These are phyloP conservation scores for Drosophila rubida DNA, from an alignment of 2,888 invertebrate species.

Conservation along the genomic window DNA sequence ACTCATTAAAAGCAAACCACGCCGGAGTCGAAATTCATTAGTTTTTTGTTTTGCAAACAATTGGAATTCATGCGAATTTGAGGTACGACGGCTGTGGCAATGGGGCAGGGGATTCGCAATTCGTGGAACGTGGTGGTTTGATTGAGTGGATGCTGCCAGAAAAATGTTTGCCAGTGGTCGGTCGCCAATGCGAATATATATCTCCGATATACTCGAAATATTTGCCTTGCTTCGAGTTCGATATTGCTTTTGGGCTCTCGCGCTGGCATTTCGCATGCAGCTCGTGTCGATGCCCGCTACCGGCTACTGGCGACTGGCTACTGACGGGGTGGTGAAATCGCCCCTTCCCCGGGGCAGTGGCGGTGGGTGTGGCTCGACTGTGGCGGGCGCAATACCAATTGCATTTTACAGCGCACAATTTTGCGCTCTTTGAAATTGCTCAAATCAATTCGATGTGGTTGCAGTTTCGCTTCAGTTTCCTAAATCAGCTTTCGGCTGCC, in stretches of 20 bases:
- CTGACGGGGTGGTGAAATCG: constrained; percentile 8
- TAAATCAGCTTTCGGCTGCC: constrained; percentile 47
- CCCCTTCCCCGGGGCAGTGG: background rate
- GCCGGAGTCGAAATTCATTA: constrained; percentile 39
- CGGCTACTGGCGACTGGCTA: background rate
- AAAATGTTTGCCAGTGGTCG: constrained; percentile 38
- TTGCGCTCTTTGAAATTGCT: constrained; percentile 64
- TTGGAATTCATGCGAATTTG: background rate
- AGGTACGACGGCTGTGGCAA: background rate
- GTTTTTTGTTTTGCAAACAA: constrained; percentile 20
- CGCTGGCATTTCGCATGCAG: constrained; percentile 59
- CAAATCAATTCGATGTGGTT: constrained; percentile 77
- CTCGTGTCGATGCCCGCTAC: constrained; percentile 35
- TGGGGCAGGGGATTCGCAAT: constrained; percentile 31
- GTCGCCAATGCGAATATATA: constrained; percentile 32
- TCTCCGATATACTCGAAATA: constrained; percentile 36
- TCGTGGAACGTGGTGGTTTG: constrained; percentile 50
- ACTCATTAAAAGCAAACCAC: constrained; percentile 43
- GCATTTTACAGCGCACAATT: constrained; percentile 67
- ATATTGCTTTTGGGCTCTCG: constrained; percentile 61
- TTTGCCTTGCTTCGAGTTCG: constrained; percentile 44
- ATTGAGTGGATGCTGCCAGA: constrained; percentile 50
- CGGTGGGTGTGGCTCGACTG: background rate
- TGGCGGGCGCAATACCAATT: constrained; percentile 52
- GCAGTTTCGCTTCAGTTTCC: constrained; percentile 48